phyloP scores from a whole-genome alignment of 2,888 invertebrate species.

The Acrobasis suavella region DNA sequence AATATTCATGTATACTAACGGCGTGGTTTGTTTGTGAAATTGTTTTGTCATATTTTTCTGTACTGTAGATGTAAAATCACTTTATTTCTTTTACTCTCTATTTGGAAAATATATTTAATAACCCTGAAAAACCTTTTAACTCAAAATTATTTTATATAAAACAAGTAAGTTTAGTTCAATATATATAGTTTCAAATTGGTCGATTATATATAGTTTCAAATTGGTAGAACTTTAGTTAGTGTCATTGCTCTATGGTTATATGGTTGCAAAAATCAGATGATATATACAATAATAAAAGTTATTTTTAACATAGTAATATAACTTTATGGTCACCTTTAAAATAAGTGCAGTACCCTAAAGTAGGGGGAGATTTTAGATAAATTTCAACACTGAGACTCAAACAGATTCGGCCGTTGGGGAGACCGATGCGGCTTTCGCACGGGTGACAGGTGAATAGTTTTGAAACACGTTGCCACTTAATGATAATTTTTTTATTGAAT shows the following conservation, averaged over 20 bases:
- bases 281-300: neutral
- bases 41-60: neutral
- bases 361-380: slow-evolving; percentile 24
- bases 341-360: slow-evolving; percentile 38
- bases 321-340: slow-evolving; percentile 21
- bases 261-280: neutral
- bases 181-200: slow-evolving; percentile 16
- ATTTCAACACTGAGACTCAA: too few relatives aligned
- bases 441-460: too few relatives aligned
- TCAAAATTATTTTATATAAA: slow-evolving; percentile 10
- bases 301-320: neutral
- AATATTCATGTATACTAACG: neutral
- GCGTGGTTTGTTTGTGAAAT: slow-evolving; percentile 7
- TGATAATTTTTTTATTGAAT: too few relatives aligned
- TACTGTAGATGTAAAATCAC: slow-evolving; percentile 4
- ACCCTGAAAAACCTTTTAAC: neutral
- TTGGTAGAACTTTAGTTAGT: slow-evolving; percentile 19
- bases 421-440: too few relatives aligned
- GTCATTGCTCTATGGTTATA: neutral
- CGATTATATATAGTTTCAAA: slow-evolving; percentile 5
- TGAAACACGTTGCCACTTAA: too few relatives aligned
- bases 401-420: too few relatives aligned
- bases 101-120: neutral
- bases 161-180: slow-evolving; percentile 5
- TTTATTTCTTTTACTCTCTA: neutral